Evolutionary conservation across 2,797 vertebrate genomes (phyloP).

Genomic region (Protonibea diacanthus): DNA sequence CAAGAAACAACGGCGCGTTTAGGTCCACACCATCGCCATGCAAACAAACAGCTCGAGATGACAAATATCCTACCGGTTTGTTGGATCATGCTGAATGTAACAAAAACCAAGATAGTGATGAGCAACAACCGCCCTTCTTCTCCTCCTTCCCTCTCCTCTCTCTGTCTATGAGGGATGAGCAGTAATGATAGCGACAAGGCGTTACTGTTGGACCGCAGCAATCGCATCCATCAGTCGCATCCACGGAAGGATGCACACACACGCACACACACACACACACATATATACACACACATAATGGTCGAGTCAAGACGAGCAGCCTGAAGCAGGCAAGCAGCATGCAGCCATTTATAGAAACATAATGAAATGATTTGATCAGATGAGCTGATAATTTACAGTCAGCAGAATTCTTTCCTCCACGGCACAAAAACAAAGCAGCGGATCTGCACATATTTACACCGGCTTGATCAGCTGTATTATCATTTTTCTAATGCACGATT

Average conservation of each 20-base stretch:
- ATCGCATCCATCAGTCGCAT: conserved; percentile 78
- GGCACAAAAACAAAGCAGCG: conserved; percentile 3
- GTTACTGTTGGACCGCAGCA: conserved; percentile 72
- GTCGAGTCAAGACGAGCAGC: conserved; percentile 47
- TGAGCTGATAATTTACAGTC: conserved; percentile 33
- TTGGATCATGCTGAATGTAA: conserved; percentile 31
- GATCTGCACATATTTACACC: neutral
- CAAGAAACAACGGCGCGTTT: neutral
- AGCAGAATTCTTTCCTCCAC: neutral
- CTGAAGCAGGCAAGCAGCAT: conserved; percentile 42
- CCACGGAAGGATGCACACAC: conserved; percentile 53
- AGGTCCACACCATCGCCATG: neutral
- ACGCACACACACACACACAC: conserved; percentile 7
- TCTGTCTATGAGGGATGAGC: conserved; percentile 58
- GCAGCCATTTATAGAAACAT: conserved; percentile 69
- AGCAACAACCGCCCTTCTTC: conserved; percentile 25
- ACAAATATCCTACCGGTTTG: conserved; percentile 30
- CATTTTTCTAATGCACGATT: conserved; percentile 5
- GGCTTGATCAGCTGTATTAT: neutral
- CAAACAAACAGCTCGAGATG: conserved; percentile 6
- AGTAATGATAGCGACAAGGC: conserved; percentile 72
- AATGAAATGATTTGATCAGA: conserved; percentile 57
- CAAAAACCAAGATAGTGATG: conserved; percentile 39
- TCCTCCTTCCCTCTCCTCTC: neutral
- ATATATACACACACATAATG: conserved; percentile 18